Conservation (phyloP, 1,140 invertebrate species). For the Spodoptera frugiperda region DNA sequence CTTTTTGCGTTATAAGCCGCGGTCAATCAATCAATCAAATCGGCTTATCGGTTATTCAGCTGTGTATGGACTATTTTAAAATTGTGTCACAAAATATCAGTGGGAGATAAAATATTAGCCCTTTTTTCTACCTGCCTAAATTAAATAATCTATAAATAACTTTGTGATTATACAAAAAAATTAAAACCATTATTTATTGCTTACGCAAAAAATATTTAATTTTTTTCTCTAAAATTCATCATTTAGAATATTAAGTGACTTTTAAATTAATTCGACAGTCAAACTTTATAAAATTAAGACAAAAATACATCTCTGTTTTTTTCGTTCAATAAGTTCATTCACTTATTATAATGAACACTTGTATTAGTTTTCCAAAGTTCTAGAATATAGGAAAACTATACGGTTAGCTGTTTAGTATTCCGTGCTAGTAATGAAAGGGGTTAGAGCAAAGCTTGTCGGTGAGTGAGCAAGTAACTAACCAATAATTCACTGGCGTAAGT, state of each 20-base stretch:
- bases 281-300: too few species aligned
- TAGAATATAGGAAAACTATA: slow-evolving; percentile 8
- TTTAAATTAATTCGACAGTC: too few species aligned
- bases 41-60: not conserved
- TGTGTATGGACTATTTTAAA: not conserved
- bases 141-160: too few species aligned
- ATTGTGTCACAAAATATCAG: not conserved
- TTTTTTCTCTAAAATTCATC: too few species aligned
- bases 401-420: slow-evolving; percentile 20
- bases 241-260: too few species aligned
- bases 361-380: not conserved
- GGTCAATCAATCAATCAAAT: slow-evolving; percentile 19
- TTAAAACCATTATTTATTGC: too few species aligned
- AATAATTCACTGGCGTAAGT: slow-evolving; percentile 31
- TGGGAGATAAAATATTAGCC: not conserved
- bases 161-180: too few species aligned
- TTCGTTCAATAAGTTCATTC: not conserved
- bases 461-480: slow-evolving; percentile 20
- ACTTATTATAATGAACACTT: not conserved
- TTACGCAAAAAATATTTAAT: too few species aligned
- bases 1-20: not conserved
- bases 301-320: too few species aligned
- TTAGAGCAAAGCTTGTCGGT: slow-evolving; percentile 18
- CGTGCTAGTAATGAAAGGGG: slow-evolving; percentile 1
- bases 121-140: too few species aligned